A percentile compares a stretch with the other conserved stretches of the same genome.
phyloP scores from a whole-genome alignment of 2,888 invertebrate genomes.

The Mythimna impura region DNA sequence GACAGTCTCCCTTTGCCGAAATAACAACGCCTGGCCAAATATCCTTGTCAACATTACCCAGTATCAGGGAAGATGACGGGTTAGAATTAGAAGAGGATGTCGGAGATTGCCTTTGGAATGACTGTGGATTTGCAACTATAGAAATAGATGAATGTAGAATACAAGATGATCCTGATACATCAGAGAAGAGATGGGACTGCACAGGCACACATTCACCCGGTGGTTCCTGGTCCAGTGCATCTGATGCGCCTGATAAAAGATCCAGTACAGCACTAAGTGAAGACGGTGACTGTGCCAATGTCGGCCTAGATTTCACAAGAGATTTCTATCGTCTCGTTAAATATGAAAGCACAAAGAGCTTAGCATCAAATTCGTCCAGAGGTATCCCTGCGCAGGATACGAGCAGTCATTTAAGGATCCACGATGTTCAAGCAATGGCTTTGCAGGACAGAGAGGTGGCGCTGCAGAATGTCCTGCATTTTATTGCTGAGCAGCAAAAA shows the following conservation, averaged over 20 bases:
- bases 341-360: conserved; percentile 95
- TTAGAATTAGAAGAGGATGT: conserved; percentile 94
- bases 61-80: conserved; percentile 93
- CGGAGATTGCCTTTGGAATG: conserved; percentile 94
- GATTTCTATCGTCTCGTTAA: conserved; percentile 95
- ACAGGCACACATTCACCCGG: conserved; percentile 90
- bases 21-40: conserved; percentile 91
- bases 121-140: conserved; percentile 93
- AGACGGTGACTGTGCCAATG: conserved; percentile 92
- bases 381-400: conserved; percentile 91
- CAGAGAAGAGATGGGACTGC: conserved; percentile 92
- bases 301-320: conserved; percentile 94
- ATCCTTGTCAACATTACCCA: conserved; percentile 92
- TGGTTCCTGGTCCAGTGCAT: conserved; percentile 91
- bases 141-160: conserved; percentile 92
- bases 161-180: conserved; percentile 84
- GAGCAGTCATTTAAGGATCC: conserved; percentile 83
- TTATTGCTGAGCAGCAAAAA: conserved; percentile 94
- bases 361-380: conserved; percentile 93
- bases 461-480: conserved; percentile 93
- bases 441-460: conserved; percentile 92
- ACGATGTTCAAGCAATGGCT: conserved; percentile 86
- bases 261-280: conserved; percentile 93
- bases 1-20: conserved; percentile 87
- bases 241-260: conserved; percentile 92